Evolutionary conservation across 1,140 invertebrate species (phyloP).

Genomic region (Lithobius niger): DNA sequence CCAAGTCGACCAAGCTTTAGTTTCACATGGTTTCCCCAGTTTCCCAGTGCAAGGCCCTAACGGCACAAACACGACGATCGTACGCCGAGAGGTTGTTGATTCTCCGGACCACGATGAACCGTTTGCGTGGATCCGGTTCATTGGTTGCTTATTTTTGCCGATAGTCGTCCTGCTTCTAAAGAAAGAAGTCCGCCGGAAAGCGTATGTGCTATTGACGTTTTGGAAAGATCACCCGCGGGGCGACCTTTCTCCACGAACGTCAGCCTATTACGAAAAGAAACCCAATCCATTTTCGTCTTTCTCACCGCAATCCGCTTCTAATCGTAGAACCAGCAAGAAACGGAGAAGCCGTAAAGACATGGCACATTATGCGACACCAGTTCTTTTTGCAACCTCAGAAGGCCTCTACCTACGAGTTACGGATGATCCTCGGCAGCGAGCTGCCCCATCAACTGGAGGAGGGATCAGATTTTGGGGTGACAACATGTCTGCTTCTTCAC

Average conservation of each 20-base stretch:
- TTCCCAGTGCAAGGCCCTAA: background rate
- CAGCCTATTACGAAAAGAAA: background rate
- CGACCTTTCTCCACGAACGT: background rate
- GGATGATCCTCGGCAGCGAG: background rate
- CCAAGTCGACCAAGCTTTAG: background rate
- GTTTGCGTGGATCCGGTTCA: background rate
- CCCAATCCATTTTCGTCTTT: no score
- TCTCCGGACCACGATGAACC: background rate
- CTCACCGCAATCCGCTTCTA: no score
- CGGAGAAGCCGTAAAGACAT: background rate
- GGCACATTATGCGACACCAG: conserved; percentile 1
- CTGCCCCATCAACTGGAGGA: background rate
- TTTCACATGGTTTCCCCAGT: background rate
- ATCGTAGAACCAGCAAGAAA: background rate
- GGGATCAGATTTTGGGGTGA: background rate
- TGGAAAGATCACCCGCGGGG: background rate
- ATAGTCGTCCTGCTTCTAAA: background rate
- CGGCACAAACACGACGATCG: background rate
- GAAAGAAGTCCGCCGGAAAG: background rate
- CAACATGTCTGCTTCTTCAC: background rate
- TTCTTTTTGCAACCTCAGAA: conserved; percentile 4
- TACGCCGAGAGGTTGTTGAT: background rate
- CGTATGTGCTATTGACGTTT: background rate
- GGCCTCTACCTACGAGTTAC: conserved; percentile 3
- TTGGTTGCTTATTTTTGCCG: background rate